Evolutionary conservation across 2,797 vertebrate species (phyloP), one percentile per base, ranked within the genome.

Genomic region (Delichon dasypus): DNA sequence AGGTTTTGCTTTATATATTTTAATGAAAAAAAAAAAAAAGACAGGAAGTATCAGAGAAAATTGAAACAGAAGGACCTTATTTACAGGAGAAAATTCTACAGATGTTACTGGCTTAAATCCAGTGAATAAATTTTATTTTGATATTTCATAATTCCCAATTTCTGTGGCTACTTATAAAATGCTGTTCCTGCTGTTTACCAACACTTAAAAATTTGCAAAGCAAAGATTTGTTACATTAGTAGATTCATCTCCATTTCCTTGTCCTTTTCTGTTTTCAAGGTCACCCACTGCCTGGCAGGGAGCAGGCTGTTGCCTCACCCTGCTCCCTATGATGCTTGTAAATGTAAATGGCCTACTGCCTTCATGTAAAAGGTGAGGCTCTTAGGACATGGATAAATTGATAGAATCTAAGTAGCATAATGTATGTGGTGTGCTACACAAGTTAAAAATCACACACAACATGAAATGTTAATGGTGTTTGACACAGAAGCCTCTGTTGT

Each of bases 321-420:
- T 91, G 32, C 79, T 91, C 61, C 68, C 29, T 75, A 3, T 75
- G 60, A 84, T 60, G 22, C 40, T 34, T 38, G 34, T 36, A 90
- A 89, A 75, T 86, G 67, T 60, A 72, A 90, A 66, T 78, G 47
- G 47, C 73, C 25, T 61, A 48, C 53, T 91, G 72, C 78, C 76
- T 81, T 78, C 57, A 38, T 76, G 70, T 88, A 77, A 64, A 80
- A 92, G 78, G 79, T 93, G 95, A 95, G 36, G 65, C 75, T 94
- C 80, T 94, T 95, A 95, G 89, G 38, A 89, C 53, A 6, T 9
- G 20, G 44, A 45, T 88, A 90, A 94, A 94, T 54, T 89, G 66
- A 51, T 73, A 87, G 80, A 83, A 97, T 85, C 88, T 77, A 61
- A 45, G 47, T 26, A 67, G 58, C 64, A 44, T 54, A 78, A 48